Base-by-base conservation (phyloP, 1,140 invertebrate species). In the Drosophila auraria region DNA sequence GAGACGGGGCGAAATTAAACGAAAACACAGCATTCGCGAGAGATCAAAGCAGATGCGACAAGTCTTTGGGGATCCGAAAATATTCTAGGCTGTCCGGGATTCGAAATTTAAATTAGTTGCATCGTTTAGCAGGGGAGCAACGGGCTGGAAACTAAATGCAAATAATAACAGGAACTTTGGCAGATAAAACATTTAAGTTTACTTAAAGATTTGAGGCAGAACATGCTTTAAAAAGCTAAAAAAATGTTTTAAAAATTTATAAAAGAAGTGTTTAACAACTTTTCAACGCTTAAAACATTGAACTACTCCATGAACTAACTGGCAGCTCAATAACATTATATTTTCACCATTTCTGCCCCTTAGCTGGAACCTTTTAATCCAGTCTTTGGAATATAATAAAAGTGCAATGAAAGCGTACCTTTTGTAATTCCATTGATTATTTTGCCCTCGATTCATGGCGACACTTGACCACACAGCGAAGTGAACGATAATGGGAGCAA, bases 1-100 rank as follows among this genome's bases (percentile, higher is more conserved):
- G 36, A 70, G 68, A 14, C 54, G 68, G 42, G 11, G 15, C 45
- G 47, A 78, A 78, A 62, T 78, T 78, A 78, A 78, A 78, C 40
- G 74, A 62, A 78, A 78, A 78, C 73, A 78, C 63, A 61, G 45
- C 75, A 30, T 68, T 78, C 42, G 64, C 27, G 33, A 44, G 59
- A 78, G 74, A 78, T 78, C 75, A 78, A 78, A 78, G 75, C 38
- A 30, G 33, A 53, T 23, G 64, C 51, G 74, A 58, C 66, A 73
- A 30, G 68, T 63, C 77, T 42, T 40, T 58, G 33, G 66, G 59
- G 75, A 60, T 57, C 51, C 27, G 5, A 33, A 36, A 60, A 60
- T 20, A 30, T 44, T 51, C 4, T 66, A 66, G 5, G 38, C 27
- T 17, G 45, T 38, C 40, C 56, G 63, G 40, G 5, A 61, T 36